Evolutionary conservation across 2,113 vertebrate species (phyloP).

Genomic region (Leptocoma aspasia): DNA sequence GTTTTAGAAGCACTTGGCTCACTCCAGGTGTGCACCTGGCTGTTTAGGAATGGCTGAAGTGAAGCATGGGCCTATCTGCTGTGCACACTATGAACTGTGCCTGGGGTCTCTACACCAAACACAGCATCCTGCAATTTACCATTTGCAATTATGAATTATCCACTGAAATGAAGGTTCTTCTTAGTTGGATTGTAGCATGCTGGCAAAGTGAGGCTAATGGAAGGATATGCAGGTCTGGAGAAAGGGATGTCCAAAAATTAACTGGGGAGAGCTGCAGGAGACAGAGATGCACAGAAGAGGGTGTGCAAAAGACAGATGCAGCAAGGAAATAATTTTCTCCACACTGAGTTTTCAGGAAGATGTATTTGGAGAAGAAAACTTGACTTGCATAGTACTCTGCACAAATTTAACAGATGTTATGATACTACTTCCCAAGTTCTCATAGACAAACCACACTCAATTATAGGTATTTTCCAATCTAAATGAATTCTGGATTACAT

Average conservation of each 20-base stretch:
- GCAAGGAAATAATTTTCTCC: background rate
- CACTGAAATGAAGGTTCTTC: background rate
- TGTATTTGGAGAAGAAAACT: background rate
- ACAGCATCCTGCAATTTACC: background rate
- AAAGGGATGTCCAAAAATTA: background rate
- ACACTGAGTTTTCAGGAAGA: background rate
- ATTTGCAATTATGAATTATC: background rate
- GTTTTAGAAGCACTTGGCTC: background rate
- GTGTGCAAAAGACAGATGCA: slow-evolving; percentile 12
- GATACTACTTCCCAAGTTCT: background rate
- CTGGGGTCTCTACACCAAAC: background rate
- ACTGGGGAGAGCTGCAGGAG: background rate
- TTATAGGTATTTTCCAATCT: slow-evolving; percentile 23
- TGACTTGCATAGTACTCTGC: background rate
- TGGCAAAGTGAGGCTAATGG: background rate
- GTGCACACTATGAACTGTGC: background rate
- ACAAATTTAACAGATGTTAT: slow-evolving; percentile 6
- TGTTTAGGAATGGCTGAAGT: background rate
- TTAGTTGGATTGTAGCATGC: background rate
- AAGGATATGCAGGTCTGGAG: background rate
- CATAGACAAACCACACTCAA: background rate
- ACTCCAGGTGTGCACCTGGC: background rate
- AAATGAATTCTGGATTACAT: background rate
- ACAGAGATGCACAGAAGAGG: background rate
- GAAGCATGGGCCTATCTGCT: background rate